A percentile compares a stretch with the other conserved stretches of the same genome.
Conservation (phyloP, 30 jellyfish, hydroid and myxozoan genomes). For the Cassiopea andromeda region DNA sequence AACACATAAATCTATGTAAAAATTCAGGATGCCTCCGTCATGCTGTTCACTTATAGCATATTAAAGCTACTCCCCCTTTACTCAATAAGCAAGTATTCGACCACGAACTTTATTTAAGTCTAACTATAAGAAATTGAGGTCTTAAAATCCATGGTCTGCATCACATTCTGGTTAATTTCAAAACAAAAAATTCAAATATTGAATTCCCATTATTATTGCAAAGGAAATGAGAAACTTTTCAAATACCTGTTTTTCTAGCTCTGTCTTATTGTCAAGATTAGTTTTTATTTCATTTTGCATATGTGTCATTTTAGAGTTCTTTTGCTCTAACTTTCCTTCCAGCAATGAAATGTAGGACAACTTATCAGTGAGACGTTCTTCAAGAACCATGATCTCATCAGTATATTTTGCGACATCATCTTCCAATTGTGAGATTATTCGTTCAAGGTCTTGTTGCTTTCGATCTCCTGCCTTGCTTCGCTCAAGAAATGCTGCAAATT, state of each 20-base stretch:
- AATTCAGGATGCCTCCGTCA: too few relatives aligned
- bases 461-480: constrained; percentile 75
- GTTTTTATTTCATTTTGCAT: constrained; percentile 69
- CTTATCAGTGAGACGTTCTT: constrained; percentile 82
- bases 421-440: constrained; percentile 69
- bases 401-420: constrained; percentile 80
- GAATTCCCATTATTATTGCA: too few relatives aligned
- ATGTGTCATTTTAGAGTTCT: constrained; percentile 59
- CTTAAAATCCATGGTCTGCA: too few relatives aligned
- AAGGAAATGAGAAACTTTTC: too few relatives aligned
- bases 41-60: too few relatives aligned
- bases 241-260: constrained; percentile 60
- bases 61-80: too few relatives aligned
- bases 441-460: constrained; percentile 84
- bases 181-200: too few relatives aligned
- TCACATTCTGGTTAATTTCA: too few relatives aligned
- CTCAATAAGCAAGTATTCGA: too few relatives aligned
- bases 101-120: too few relatives aligned
- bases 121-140: too few relatives aligned
- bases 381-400: constrained; percentile 79
- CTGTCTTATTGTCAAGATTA: not conserved
- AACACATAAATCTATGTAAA: too few relatives aligned
- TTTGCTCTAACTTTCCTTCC: constrained; percentile 78
- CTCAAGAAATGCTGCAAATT: constrained; percentile 79
- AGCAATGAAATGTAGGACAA: constrained; percentile 64